Evolutionary conservation across 1,140 invertebrate species (phyloP), one percentile per base, ranked within the genome.

Genomic region (Cheumatopsyche charites): DNA sequence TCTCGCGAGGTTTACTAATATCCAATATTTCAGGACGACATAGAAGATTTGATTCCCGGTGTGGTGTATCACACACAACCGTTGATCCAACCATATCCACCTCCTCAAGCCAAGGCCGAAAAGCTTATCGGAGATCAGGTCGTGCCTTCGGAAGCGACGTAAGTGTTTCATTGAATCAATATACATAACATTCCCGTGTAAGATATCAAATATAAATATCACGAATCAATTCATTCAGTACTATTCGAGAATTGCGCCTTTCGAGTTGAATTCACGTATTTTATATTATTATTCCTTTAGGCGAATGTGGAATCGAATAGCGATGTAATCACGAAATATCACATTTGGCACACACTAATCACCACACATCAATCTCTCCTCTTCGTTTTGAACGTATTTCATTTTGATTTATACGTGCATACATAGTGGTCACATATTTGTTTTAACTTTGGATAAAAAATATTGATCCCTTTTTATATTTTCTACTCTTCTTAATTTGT

Each of bases 101-200:
- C 88, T 1, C 87, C 87, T 11, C 86, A 87, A 67, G 85, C 89
- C 0, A 84, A 85, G 36, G 87, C 89, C 0, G 90, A 91, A 78
- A 86, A 87, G 78, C 85, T 91, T 25, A 87, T 91, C 45, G 89
- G 90, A 11, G 88, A 91, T 74, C 87, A 86, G 21, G 83, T 88
- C 62, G 85, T 90, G 42, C 89, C 90, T 6, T 90, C 91, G 0
- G 89, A 91, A 84, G 88, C 89, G 74, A 91, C 90, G 90, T 92
- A 87, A 90, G 88, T 85, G 76, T 21, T 62, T 62, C 58, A 29
- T 23, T 21, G 13, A 1, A 62, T 25, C 23, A 5, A 9, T 36
- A 36, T 36, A 36, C 9, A n/a, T n/a, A n/a, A n/a, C n/a, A n/a
- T n/a, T n/a, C n/a, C n/a, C n/a, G 29, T 9, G n/a, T 25, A 61